A percentile compares a stretch with the other conserved stretches of the same genome.
Evolutionary conservation across 2,797 vertebrate genomes (phyloP).

Genomic region (Varecia variegata): DNA sequence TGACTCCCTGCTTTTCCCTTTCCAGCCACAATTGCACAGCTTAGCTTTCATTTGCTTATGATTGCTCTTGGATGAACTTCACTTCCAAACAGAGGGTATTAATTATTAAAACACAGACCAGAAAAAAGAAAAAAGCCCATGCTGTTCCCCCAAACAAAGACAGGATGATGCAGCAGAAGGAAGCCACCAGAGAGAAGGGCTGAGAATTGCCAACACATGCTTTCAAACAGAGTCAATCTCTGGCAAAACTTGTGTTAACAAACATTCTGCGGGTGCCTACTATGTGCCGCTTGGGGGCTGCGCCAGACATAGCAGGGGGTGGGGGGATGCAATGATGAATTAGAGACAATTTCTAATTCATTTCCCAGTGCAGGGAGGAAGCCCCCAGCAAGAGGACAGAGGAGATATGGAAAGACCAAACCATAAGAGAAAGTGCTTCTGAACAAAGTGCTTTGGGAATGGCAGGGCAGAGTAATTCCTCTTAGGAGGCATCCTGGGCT

Average conservation of each 20-base stretch:
- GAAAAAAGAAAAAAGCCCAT: slow-evolving; percentile 4
- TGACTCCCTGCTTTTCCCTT: slow-evolving; percentile 77
- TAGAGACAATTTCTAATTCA: background rate
- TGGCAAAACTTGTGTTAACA: background rate
- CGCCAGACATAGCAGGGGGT: background rate
- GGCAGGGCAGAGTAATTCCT: background rate
- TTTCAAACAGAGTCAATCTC: background rate
- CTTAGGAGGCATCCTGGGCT: background rate
- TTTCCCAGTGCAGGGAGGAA: background rate
- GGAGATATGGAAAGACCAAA: background rate
- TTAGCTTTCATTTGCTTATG: slow-evolving; percentile 74
- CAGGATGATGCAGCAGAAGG: slow-evolving; percentile 46
- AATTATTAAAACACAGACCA: slow-evolving; percentile 69
- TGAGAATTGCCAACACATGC: background rate
- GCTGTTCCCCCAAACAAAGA: slow-evolving; percentile 53
- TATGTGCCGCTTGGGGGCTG: background rate
- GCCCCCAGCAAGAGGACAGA: background rate
- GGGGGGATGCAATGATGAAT: background rate
- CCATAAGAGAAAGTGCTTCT: background rate
- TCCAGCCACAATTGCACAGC: slow-evolving; percentile 81
- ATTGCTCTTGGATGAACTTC: slow-evolving; percentile 76
- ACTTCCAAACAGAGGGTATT: slow-evolving; percentile 76
- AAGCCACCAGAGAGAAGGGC: background rate
- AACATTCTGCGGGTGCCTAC: background rate
- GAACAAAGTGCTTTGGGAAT: background rate